Evolutionary conservation across 1,140 invertebrate species (phyloP).

Genomic region (Meloidogyne hapla): DNA sequence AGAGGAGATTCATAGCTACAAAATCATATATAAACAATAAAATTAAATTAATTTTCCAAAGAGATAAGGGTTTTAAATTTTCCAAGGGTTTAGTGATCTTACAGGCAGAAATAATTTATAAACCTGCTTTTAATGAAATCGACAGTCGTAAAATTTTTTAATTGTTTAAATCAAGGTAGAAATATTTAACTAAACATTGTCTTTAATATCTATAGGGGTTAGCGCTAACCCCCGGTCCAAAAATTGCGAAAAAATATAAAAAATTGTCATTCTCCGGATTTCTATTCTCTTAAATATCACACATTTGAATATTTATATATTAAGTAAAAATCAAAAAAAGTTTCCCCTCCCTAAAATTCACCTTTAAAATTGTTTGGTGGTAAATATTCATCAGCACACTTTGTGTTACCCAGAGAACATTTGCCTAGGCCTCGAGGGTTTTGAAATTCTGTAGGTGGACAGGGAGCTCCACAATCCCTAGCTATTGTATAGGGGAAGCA

Average conservation of each 20-base stretch:
- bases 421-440: conserved; percentile 16
- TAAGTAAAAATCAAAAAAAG: too few relatives aligned
- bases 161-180: too few relatives aligned
- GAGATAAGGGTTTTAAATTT: too few relatives aligned
- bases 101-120: too few relatives aligned
- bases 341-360: not conserved
- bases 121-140: too few relatives aligned
- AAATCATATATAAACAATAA: not conserved
- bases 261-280: too few relatives aligned
- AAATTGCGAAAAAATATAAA: too few relatives aligned
- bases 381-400: conserved; percentile 16
- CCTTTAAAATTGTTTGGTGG: not conserved
- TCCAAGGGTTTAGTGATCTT: too few relatives aligned
- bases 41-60: not conserved
- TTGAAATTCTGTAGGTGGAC: conserved; percentile 24
- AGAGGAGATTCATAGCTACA: not conserved
- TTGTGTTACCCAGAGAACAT: not conserved
- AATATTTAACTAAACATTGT: too few relatives aligned
- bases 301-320: not conserved
- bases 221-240: not conserved
- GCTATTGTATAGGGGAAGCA: conserved; percentile 30
- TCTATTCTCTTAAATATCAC: too few relatives aligned
- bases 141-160: too few relatives aligned
- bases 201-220: too few relatives aligned
- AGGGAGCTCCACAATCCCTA: conserved; percentile 21